Conservation (phyloP, 2,113 vertebrate species). For the Trogon surrucura region DNA sequence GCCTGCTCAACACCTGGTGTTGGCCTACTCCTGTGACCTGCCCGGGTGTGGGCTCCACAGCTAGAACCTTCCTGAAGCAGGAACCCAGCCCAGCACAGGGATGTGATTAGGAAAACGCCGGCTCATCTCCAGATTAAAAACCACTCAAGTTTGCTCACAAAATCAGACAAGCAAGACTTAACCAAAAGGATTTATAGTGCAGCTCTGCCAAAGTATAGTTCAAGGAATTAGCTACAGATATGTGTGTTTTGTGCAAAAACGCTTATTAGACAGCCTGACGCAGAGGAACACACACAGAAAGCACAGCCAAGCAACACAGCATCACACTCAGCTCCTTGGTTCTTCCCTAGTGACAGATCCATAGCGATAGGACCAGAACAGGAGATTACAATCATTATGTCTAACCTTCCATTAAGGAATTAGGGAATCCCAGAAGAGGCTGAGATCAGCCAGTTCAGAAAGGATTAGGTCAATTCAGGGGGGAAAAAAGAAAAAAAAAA, state of each 20-base stretch:
- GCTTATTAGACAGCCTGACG: neutral
- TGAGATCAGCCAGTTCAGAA: neutral
- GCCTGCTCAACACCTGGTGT: neutral
- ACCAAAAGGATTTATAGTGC: neutral
- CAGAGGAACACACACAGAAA: neutral
- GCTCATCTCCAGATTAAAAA: neutral
- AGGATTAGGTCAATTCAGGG: neutral
- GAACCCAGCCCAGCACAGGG: neutral
- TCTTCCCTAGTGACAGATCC: neutral
- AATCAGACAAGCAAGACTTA: neutral
- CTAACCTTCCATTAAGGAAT: neutral
- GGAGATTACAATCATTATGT: neutral
- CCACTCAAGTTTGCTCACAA: neutral
- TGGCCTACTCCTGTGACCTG: accelerated
- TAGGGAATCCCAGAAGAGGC: neutral
- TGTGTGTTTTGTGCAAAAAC: accelerated
- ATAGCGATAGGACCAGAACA: neutral
- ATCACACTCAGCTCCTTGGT: neutral
- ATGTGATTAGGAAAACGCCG: neutral
- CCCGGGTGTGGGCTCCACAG: neutral
- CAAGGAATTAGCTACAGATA: accelerated
- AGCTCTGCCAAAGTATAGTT: neutral
- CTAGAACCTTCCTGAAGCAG: neutral
- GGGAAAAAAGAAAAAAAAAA: neutral
- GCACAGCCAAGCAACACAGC: neutral